Evolutionary conservation across 2,113 vertebrate species (phyloP), one percentile per base, ranked within the genome.

Genomic region (Sinocyclocheilus anophthalmus): DNA sequence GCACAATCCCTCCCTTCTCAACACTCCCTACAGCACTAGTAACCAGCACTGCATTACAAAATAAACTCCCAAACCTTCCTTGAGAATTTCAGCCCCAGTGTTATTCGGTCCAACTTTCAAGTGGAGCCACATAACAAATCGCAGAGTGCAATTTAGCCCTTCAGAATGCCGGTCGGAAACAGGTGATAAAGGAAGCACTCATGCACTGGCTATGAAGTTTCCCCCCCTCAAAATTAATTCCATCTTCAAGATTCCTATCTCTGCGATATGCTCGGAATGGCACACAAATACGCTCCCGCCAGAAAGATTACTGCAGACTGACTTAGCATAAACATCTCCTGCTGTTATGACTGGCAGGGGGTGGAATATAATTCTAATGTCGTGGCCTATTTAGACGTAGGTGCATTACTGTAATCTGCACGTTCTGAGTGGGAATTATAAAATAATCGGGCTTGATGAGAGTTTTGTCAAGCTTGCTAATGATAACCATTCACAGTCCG

Each of bases 231-330:
- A 97, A 98, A 97, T 99, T 96, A 97, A 98, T 98, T 98, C 96
- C 96, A 96, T 97, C 96, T 98, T 96, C 92, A 92, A 97, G 97
- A 98, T 97, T 95, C 94, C 95, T 96, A 97, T 97, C 96, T 95
- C 92, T 4, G 94, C 95, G 94, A 97, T 97, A 97, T 96, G 96
- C 96, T 95, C 96, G 96, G 96, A 97, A 96, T 95, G 94, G 94
- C 95, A 96, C 95, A 95, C 94, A 96, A 97, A 97, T 95, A 96
- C 95, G 94, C 94, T 94, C 93, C 94, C 94, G 94, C 95, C 89
- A 85, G 89, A 94, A 95, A 96, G 96, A 97, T 96, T 96, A 96
- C 96, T 91, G 92, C 93, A 92, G 95, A 95, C 95, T 95, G 95
- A 93, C 92, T 95, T 93, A 92, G 93, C 91, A 95, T 95, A 94